Evolutionary conservation across 64 coral and sea anemone genomes (phyloP).

Genomic region (Porites lutea): DNA sequence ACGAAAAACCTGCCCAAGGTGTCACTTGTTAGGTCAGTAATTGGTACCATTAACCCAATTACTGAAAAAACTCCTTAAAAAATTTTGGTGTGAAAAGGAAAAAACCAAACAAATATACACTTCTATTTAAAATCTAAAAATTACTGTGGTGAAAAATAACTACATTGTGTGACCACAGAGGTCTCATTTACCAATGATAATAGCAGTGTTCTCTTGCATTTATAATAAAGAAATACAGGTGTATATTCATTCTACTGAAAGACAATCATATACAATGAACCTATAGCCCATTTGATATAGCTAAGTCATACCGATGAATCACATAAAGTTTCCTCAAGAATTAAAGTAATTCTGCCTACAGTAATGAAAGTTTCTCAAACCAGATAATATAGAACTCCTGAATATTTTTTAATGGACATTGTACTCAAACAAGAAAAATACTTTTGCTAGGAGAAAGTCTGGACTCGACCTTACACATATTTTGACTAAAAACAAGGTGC

Average conservation of each 20-base stretch:
- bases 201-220: not conserved
- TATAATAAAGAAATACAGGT: not conserved
- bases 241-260: not conserved
- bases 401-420: not conserved
- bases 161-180: not conserved
- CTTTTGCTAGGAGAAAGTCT: no score
- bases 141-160: not conserved
- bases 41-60: not conserved
- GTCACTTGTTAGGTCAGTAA: not conserved
- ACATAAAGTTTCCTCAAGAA: not conserved
- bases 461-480: no score
- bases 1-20: not conserved
- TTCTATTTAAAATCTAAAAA: no score
- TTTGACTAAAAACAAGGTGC: no score
- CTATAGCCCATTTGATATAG: not conserved
- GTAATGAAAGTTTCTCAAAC: not conserved
- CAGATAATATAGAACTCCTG: no score
- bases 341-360: not conserved
- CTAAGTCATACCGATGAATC: not conserved
- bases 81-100: not conserved
- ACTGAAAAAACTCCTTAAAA: not conserved
- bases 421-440: no score
- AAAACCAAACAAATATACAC: not conserved
- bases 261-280: conserved; percentile 10
- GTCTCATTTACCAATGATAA: no score